These are phyloP conservation scores for Agrilus cyanescens DNA, from an alignment of 2,888 invertebrate genomes.

Conservation along the genomic window DNA sequence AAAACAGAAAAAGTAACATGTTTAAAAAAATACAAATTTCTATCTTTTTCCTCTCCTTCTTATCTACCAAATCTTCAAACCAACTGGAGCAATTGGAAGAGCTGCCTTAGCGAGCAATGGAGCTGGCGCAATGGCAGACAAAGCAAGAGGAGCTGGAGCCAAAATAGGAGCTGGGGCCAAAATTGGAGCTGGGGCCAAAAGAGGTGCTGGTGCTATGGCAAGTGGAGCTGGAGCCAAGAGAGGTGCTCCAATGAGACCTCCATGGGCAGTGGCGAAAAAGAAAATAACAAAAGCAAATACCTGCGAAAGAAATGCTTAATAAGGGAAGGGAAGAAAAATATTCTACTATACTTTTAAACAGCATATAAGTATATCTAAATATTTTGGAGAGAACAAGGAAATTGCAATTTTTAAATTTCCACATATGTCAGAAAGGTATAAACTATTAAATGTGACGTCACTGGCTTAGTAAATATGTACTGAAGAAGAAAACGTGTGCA, in stretches of 20 bases:
- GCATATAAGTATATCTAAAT: no score
- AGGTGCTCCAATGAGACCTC: slow-evolving; percentile 9
- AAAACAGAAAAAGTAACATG: not conserved
- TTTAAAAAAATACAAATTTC: no score
- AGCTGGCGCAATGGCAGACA: slow-evolving; percentile 2
- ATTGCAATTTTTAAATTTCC: no score
- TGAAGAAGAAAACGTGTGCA: no score
- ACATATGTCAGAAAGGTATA: no score
- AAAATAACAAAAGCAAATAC: slow-evolving; percentile 8
- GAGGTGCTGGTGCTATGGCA: slow-evolving; percentile 3
- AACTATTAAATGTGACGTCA: no score
- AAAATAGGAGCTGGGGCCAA: slow-evolving; percentile 2
- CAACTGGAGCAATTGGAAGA: not conserved
- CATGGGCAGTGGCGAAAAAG: slow-evolving; percentile 7
- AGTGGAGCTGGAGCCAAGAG: slow-evolving; percentile 4
- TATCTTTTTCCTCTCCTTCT: no score
- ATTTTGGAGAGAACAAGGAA: no score
- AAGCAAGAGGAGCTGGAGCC: not conserved
- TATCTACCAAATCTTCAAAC: no score
- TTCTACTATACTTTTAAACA: no score
- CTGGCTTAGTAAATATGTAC: no score
- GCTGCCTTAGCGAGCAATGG: slow-evolving; percentile 1
- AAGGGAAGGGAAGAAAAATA: no score
- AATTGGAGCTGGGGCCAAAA: slow-evolving; percentile 4
- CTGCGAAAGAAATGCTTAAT: not conserved